Base-by-base conservation (phyloP, 2,888 invertebrate genomes). In the Sminthurinus aureus region DNA sequence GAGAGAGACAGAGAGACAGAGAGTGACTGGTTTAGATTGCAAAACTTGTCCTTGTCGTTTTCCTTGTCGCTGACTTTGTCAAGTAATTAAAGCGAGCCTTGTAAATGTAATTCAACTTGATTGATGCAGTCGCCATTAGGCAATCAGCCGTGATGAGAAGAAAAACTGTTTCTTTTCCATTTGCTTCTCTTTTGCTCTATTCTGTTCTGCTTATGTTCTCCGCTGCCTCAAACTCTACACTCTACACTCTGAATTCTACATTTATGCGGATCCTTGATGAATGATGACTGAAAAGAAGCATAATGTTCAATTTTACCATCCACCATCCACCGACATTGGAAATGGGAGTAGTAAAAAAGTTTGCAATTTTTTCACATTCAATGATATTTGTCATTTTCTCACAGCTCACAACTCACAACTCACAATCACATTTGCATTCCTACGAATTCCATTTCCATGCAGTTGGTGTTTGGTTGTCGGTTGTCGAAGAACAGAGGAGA, bases 81-180 rank as follows among this genome's bases (percentile, higher is more conserved):
- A 22, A 76, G 76, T 76, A 76, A 76, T 76, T 76, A 76, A 76
- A 76, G 22, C n/a, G 52, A 58, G 58, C 76, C 76, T 38, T 38
- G 38, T 38, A 38, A 38, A 76, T 76, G 24, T 58, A 76, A 76
- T 52, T 76, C 58, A 24, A 76, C 58, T 76, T 76, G 76, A 76
- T 52, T 73, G 64, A 52, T 77, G 38, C n/a, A n/a, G n/a, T n/a
- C n/a, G n/a, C 79, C 50, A 50, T 79, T 66, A 69, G 50, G 79
- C 79, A 79, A 80, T 80, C 80, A 73, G 12, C 52, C 80, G 24
- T 80, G 80, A 79, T 79, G 80, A 71, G 58, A 58, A 20, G 51
- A 69, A 79, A 69, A 79, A 79, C 20, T 67, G n/a, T 22, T 6
- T 13, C 13, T 22, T 52, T 6, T 26, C 24, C 26, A 2, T 24